Base-by-base conservation (phyloP, 2,888 invertebrate species). In the Ophion obscuratus region DNA sequence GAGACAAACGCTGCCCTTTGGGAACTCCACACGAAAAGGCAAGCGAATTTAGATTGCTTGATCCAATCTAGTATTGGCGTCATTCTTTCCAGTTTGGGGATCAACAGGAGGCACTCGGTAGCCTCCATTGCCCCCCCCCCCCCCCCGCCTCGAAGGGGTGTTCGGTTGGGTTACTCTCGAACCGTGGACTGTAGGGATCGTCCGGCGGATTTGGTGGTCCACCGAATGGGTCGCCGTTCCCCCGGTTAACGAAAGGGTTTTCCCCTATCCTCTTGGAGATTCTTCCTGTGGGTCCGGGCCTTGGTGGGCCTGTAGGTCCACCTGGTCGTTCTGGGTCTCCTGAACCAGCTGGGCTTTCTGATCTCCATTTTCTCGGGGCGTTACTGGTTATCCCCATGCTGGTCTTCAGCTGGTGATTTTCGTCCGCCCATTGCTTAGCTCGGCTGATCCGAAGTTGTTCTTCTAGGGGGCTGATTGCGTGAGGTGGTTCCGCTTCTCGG, bases 51-150 rank as follows among this genome's bases (percentile, higher is more conserved):
- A 9, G 62, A 74, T 0, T 74, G 44, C 44, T 11, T 44, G 62
- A 74, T 40, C 74, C 74, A 74, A 14, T 61, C 73, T n/a, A 74
- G 10, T 74, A 74, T 74, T 40, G 62, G 62, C 5, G 74, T 74
- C 9, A 10, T 47, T 36, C 74, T 74, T 44, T 62, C 74, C 27
- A 74, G 27, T 44, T 40, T 62, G 14, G 74, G 74, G 14, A 74
- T 62, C 27, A 74, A 40, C 40, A 74, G 74, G 6, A 74, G 44
- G 44, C 61, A 74, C 40, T 62, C 74, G 6, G 62, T 62, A 44
- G 74, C 74, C 44, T 74, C 62, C 74, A 74, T 61, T 2, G 47
- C 17, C 10, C 44, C 9, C 44, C 11, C 53, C 1, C 0, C 71
- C n/a, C n/a, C n/a, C n/a, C n/a, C n/a, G n/a, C 71, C 27, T 20